These are phyloP conservation scores for Parazoanthus darwini DNA, from an alignment of 92 coral and sea anemone genomes.

Conservation along the genomic window DNA sequence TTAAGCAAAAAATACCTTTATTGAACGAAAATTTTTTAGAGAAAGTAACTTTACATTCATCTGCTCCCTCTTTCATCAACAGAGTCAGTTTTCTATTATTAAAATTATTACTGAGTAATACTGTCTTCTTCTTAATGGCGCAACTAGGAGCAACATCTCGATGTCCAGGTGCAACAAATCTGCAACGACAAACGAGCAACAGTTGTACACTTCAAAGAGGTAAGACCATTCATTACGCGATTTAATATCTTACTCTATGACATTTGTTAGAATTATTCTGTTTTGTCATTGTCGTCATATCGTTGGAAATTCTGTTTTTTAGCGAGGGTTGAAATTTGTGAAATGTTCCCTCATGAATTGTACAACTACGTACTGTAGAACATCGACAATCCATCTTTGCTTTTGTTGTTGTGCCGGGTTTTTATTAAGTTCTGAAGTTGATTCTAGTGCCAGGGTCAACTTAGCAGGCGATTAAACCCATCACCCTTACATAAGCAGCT, in stretches of 20 bases:
- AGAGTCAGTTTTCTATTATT: too few relatives aligned
- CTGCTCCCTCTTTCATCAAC: too few relatives aligned
- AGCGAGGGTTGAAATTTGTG: background rate
- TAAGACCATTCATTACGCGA: background rate
- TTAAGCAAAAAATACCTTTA: too few relatives aligned
- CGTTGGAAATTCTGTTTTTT: constrained; percentile 2
- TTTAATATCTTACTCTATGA: too few relatives aligned
- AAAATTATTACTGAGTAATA: background rate
- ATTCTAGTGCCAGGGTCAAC: too few relatives aligned
- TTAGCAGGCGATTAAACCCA: too few relatives aligned
- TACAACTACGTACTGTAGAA: background rate
- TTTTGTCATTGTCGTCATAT: background rate
- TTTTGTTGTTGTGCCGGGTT: too few relatives aligned
- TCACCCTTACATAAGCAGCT: too few relatives aligned
- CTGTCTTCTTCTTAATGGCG: background rate
- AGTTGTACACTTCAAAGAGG: background rate
- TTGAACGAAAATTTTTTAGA: too few relatives aligned
- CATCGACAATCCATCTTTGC: too few relatives aligned
- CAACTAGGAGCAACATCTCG: background rate
- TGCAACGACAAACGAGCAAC: background rate
- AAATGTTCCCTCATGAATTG: background rate
- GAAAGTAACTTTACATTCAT: too few relatives aligned
- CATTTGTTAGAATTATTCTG: background rate
- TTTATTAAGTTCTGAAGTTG: too few relatives aligned
- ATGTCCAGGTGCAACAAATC: background rate